Conservation (phyloP, 1,140 invertebrate species). For the Neoseiulus cucumeris region DNA sequence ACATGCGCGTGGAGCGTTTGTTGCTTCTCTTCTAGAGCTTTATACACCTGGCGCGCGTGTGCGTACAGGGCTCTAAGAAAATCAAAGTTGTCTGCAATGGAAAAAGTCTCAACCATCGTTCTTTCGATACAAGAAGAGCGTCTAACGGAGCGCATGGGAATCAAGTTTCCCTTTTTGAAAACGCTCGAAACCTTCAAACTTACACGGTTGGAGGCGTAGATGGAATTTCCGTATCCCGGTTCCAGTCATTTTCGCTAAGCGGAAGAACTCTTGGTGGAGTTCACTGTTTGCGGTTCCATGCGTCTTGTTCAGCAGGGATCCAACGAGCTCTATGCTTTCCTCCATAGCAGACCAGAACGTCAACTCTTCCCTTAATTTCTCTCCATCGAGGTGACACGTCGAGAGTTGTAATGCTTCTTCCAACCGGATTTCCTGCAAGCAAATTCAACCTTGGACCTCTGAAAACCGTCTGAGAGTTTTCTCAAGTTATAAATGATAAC, state of each 20-base stretch:
- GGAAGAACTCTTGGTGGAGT: neutral
- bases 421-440: neutral
- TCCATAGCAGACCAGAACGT: neutral
- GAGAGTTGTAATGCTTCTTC: neutral
- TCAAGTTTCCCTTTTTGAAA: no score
- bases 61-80: neutral
- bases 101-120: neutral
- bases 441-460: neutral
- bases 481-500: no score
- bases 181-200: neutral
- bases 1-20: neutral
- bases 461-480: no score
- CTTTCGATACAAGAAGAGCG: no score
- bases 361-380: neutral
- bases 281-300: neutral
- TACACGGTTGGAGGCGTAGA: neutral
- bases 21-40: constrained; percentile 2
- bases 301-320: neutral
- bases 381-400: neutral
- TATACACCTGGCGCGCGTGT: neutral
- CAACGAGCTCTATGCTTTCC: neutral
- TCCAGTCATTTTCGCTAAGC: neutral
- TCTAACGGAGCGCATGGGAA: no score
- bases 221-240: neutral
- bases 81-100: neutral